Base-by-base conservation (phyloP, 2,888 invertebrate species). In the Gastracanthus pulcherrimus region DNA sequence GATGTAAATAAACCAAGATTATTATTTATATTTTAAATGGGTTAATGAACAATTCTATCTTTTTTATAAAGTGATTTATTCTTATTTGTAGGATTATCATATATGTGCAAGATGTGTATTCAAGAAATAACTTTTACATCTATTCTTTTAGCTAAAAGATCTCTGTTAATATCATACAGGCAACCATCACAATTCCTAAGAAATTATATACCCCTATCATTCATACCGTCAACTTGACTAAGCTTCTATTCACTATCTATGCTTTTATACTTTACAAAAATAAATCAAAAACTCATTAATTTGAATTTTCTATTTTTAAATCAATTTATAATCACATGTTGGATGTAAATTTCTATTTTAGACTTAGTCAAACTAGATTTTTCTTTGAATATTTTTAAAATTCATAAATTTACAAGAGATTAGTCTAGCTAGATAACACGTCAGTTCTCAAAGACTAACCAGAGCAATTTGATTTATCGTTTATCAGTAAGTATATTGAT, bases 31-130 rank as follows among this genome's bases (percentile, higher is more conserved):
- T 31, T 60, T 60, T n/a, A 26, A 48, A 16, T 29, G 23, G 3
- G 3, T 31, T 6, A 3, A 31, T 38, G 3, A 26, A 38, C 16
- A 13, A 23, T 66, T 23, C 9, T 34, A 7, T 26, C 2, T 51
- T 36, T 41, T 23, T 55, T 67, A 38, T 60, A 55, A 70, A 70
- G 41, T 29, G 48, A 16, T 51, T 67, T 34, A 26, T 41, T 66
- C 5, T 64, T 69, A 58, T 23, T 26, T n/a, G n/a, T n/a, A n/a
- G n/a, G n/a, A 45, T 16, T 45, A 34, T 34, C n/a, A 34, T 62
- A 62, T n/a, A 29, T 34, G 34, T 62, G 31, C 62, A 62, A 62
- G n/a, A 60, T 62, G 62, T 29, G 29, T 31, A 51, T 62, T 62
- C n/a, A 62, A 62, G 34, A 31, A 6, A 60, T 60, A 34, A 7